phyloP scores from a whole-genome alignment of 2,797 vertebrate genomes.

The Phataginus tetradactyla region DNA sequence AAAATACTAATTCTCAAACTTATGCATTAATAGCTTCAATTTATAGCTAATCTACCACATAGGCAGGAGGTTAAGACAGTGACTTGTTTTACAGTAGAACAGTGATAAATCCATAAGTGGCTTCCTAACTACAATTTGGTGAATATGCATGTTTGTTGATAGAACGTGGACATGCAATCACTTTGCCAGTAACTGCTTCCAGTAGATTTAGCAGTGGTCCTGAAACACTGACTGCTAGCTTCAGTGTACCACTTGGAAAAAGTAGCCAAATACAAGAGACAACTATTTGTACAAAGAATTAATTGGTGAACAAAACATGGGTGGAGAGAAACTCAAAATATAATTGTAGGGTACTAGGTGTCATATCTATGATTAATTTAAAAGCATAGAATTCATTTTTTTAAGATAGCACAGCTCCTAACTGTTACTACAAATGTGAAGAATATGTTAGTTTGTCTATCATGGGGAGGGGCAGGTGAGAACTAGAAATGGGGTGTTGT shows the following conservation, averaged over 20 bases:
- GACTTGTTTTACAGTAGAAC: background rate
- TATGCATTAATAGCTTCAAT: slow-evolving; percentile 52
- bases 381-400: background rate
- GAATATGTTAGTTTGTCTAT: background rate
- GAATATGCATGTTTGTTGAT: background rate
- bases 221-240: background rate
- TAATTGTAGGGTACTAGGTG: background rate
- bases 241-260: background rate
- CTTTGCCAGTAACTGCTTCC: background rate
- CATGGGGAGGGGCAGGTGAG: background rate
- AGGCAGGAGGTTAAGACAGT: background rate
- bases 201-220: background rate
- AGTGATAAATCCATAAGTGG: background rate
- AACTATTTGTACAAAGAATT: background rate
- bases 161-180: background rate
- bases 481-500: background rate
- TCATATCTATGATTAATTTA: background rate
- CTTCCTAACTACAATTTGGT: slow-evolving; percentile 39
- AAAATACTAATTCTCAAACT: slow-evolving; percentile 75
- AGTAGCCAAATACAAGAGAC: background rate
- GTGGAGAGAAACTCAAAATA: background rate
- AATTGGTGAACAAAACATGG: background rate
- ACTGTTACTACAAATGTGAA: background rate
- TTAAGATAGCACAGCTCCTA: background rate
- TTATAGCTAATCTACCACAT: slow-evolving; percentile 32